phyloP scores from a whole-genome alignment of 2,113 vertebrate species.

The Zosterops japonicus region DNA sequence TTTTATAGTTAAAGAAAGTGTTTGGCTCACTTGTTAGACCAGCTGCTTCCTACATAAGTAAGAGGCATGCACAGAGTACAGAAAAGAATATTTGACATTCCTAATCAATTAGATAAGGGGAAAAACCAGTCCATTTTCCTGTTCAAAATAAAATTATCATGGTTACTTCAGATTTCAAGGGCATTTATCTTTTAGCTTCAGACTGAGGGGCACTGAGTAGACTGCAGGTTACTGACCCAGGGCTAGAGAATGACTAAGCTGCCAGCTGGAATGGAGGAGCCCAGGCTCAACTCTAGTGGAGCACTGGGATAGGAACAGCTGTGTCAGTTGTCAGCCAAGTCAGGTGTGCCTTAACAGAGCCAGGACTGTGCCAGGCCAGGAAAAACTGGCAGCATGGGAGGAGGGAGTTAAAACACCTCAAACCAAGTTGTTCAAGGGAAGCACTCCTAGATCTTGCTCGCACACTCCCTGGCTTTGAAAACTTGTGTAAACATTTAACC shows the following conservation, averaged over 20 bases:
- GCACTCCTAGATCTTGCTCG: not conserved
- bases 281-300: not conserved
- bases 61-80: slow-evolving; percentile 31
- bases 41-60: slow-evolving; percentile 68
- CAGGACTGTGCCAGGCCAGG: not conserved
- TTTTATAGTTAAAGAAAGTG: slow-evolving; percentile 14
- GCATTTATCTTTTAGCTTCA: slow-evolving; percentile 42
- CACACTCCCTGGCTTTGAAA: not conserved
- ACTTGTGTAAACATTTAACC: slow-evolving; percentile 24
- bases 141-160: slow-evolving; percentile 45
- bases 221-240: not conserved
- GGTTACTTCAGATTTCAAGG: slow-evolving; percentile 59
- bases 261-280: not conserved
- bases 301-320: not conserved
- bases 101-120: slow-evolving; percentile 68
- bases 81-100: slow-evolving; percentile 66
- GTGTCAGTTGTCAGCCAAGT: not conserved
- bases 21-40: slow-evolving; percentile 49
- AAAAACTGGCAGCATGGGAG: not conserved
- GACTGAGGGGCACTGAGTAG: slow-evolving; percentile 37
- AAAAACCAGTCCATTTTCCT: slow-evolving; percentile 48
- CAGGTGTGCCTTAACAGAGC: not conserved
- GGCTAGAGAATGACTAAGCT: not conserved
- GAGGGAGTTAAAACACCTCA: not conserved
- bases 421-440: not conserved